These are phyloP conservation scores for Leucozona laternaria DNA, from an alignment of 2,888 invertebrate species.

Conservation along the genomic window DNA sequence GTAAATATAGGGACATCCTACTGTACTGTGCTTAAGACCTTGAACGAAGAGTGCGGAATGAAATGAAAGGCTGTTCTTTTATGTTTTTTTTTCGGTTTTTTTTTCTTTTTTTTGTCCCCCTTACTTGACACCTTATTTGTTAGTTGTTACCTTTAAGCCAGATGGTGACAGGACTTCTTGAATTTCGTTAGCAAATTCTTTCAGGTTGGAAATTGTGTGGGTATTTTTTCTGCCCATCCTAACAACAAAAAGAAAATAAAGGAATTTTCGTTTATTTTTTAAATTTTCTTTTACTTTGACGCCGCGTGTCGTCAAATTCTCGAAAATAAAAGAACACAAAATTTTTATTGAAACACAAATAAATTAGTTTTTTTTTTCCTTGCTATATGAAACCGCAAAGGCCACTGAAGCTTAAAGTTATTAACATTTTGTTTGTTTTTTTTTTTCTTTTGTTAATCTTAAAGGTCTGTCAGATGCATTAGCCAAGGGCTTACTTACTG, in stretches of 20 bases:
- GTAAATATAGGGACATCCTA: conserved; percentile 31
- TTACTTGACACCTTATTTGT: conserved; percentile 21
- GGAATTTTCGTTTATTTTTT: neutral
- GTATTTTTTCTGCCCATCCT: neutral
- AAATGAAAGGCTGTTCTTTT: conserved; percentile 5
- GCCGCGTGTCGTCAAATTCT: too few species aligned
- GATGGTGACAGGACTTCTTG: neutral
- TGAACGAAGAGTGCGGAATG: conserved; percentile 22
- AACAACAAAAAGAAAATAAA: neutral
- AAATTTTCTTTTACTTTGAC: neutral
- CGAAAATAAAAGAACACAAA: too few species aligned
- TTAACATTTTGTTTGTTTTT: neutral
- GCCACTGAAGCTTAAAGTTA: neutral
- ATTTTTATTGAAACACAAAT: neutral
- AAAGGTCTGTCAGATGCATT: conserved; percentile 90
- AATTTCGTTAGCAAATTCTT: neutral
- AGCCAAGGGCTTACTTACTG: conserved; percentile 89
- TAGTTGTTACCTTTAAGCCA: conserved; percentile 23
- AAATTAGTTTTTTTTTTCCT: neutral
- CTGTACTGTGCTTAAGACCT: conserved; percentile 6
- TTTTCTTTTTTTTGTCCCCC: neutral
- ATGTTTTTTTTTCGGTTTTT: neutral
- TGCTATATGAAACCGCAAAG: neutral
- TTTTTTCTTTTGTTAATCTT: conserved; percentile 67
- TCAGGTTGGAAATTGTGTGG: neutral